Percentiles rank a stretch among this genome's conserved stretches.
Conservation (phyloP, 2,113 vertebrate genomes). For the Alaudala cheleensis region DNA sequence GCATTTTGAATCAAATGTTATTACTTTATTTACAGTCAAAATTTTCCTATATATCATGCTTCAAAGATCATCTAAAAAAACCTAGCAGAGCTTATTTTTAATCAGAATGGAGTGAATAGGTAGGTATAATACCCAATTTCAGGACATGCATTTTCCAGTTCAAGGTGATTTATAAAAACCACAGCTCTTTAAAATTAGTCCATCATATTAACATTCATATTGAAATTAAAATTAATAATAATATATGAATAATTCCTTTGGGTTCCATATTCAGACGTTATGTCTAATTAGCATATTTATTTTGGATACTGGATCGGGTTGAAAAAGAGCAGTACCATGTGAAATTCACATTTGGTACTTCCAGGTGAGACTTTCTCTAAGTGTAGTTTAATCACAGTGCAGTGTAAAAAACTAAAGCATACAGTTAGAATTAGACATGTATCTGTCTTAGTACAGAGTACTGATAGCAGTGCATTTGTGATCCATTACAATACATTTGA, state of each 20-base stretch:
- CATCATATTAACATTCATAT: not conserved
- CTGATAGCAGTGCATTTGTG: not conserved
- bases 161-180: not conserved
- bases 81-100: not conserved
- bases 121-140: not conserved
- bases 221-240: not conserved
- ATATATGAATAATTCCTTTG: not conserved
- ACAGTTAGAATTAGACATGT: not conserved
- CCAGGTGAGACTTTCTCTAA: not conserved
- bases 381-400: not conserved
- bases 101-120: not conserved
- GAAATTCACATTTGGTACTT: not conserved
- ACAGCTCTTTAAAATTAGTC: not conserved
- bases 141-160: not conserved
- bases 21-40: not conserved
- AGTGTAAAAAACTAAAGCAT: not conserved
- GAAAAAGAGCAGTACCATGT: not conserved
- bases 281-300: not conserved
- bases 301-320: not conserved
- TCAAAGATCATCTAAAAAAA: not conserved
- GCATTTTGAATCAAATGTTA: not conserved
- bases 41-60: not conserved
- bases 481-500: not conserved
- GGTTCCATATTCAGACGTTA: not conserved
- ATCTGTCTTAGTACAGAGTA: not conserved